Evolutionary conservation across 2,113 vertebrate genomes (phyloP), one percentile per base, ranked within the genome.

Genomic region (Polypterus bichir): DNA sequence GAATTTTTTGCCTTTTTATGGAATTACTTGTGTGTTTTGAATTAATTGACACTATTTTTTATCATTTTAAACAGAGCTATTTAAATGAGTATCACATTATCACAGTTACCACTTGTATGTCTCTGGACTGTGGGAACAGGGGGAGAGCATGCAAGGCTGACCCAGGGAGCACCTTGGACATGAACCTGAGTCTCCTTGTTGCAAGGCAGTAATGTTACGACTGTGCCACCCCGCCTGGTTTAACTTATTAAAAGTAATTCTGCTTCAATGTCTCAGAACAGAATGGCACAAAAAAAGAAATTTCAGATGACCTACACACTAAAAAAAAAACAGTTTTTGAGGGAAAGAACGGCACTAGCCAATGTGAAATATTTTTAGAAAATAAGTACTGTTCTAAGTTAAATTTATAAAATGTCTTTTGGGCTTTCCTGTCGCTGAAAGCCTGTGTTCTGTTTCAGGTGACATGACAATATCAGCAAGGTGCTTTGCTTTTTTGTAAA

Each of bases 361-460:
- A 51, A 51, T 51, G 49, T 9, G 6, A 7, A 51, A 51, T 51
- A 9, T 51, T 6, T 51, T 51, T 51, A 7, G 49, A 51, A 9
- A 7, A 7, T 51, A 9, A 51, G 6, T 9, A 7, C 9, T 51
- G 6, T 7, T 9, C 9, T 6, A 51, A 51, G 71, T 75, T 77
- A 73, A 76, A 74, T 75, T 74, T 46, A 68, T 75, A 78, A 80
- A 63, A 71, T 67, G 68, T 74, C 80, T 81, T 66, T 68, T 81
- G 78, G 80, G 80, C 71, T 79, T 74, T 76, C 78, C 76, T 63
- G 76, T 81, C 74, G 65, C 74, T 67, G 73, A 71, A 75, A 81
- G 76, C 72, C 76, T 83, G 82, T 77, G 81, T 83, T 79, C 78
- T 73, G 73, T 76, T 76, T 57, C 7, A 27, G 46, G 56, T 5